These are phyloP conservation scores for Sus cebifrons DNA, from an alignment of 2,797 vertebrate species.

Conservation along the genomic window DNA sequence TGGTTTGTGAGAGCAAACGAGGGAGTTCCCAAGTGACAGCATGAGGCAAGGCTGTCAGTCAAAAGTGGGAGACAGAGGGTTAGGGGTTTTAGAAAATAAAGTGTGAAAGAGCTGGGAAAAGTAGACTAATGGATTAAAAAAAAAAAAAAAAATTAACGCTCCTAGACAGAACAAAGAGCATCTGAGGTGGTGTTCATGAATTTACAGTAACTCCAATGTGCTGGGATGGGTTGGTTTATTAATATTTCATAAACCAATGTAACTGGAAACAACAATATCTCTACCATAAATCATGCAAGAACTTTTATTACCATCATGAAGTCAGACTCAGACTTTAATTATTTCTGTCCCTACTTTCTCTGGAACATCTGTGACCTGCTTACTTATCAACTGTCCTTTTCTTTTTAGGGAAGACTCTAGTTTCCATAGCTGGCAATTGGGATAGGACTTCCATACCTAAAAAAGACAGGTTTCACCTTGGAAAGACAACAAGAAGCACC, in stretches of 20 bases:
- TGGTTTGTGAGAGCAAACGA: background rate
- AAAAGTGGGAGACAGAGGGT: background rate
- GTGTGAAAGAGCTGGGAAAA: background rate
- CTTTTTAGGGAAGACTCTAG: background rate
- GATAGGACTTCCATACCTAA: background rate
- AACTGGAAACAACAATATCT: background rate
- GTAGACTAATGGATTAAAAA: too few species aligned
- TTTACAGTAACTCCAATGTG: background rate
- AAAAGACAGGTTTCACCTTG: background rate
- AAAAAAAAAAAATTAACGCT: background rate
- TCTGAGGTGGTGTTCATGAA: background rate
- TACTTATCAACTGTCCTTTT: background rate
- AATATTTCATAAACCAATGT: background rate
- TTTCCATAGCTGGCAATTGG: background rate
- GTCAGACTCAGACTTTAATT: conserved; percentile 33
- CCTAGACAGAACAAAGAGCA: background rate
- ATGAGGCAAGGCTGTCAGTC: background rate
- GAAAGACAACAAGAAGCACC: conserved; percentile 16
- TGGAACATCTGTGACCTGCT: conserved; percentile 45
- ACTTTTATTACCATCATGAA: background rate
- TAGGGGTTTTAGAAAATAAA: background rate
- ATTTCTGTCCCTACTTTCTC: background rate
- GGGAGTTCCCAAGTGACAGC: background rate
- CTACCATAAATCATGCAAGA: conserved; percentile 45
- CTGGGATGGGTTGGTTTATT: background rate